Percentiles rank a stretch among this genome's conserved stretches.
These are phyloP conservation scores for Anorthoa munda DNA, from an alignment of 2,888 invertebrate species.

Conservation along the genomic window DNA sequence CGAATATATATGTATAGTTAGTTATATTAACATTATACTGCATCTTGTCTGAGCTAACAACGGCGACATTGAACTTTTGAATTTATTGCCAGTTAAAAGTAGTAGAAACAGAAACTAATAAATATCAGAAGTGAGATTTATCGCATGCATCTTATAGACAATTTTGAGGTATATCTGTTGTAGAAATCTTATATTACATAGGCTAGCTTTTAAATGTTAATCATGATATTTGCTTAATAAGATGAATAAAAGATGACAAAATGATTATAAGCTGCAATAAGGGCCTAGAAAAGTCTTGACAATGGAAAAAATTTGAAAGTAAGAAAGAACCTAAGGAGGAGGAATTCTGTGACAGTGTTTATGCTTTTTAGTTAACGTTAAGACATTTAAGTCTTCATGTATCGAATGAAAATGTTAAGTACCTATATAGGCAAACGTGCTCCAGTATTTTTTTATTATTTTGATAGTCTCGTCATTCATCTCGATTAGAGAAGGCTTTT, in stretches of 20 bases:
- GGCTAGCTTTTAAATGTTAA: background rate
- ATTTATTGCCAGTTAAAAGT: background rate
- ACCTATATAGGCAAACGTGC: too few species aligned
- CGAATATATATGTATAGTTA: background rate
- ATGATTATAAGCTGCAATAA: background rate
- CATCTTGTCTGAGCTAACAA: background rate
- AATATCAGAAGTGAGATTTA: constrained; percentile 1
- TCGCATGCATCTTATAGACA: background rate
- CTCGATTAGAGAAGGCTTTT: too few species aligned
- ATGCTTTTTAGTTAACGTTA: too few species aligned
- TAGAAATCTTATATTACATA: background rate
- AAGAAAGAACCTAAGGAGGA: background rate
- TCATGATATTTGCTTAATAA: background rate
- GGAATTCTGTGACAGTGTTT: too few species aligned
- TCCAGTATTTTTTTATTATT: too few species aligned
- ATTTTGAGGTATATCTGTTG: background rate
- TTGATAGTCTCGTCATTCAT: too few species aligned
- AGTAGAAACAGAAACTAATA: background rate
- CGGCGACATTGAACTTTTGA: background rate
- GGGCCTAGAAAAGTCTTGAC: background rate
- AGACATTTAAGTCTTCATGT: too few species aligned
- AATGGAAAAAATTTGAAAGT: background rate
- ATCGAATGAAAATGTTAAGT: too few species aligned
- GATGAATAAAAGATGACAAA: background rate
- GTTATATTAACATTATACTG: background rate